Conservation (phyloP, 2,888 invertebrate genomes). For the Drosophila mimica region DNA sequence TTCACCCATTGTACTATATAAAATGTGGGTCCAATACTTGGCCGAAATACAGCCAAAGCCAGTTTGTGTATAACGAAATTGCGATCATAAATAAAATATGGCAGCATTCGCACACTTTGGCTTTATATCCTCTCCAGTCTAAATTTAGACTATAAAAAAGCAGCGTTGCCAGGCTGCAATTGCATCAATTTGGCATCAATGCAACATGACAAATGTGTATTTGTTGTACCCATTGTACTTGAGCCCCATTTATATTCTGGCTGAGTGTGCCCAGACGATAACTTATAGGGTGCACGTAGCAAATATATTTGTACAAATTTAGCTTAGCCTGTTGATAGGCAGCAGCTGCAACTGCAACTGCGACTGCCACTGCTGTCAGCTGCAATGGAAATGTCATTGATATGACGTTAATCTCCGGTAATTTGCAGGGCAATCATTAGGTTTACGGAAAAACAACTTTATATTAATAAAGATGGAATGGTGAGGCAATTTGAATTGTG, state of each 20-base stretch:
- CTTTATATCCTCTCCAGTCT: conserved; percentile 39
- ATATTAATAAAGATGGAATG: conserved; percentile 48
- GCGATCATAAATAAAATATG: conserved; percentile 66
- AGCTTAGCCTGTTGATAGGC: conserved; percentile 41
- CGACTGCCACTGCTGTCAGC: conserved; percentile 19
- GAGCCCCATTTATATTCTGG: conserved; percentile 64
- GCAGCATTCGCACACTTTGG: conserved; percentile 26
- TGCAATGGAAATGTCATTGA: conserved; percentile 16
- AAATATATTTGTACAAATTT: conserved; percentile 66
- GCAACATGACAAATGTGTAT: conserved; percentile 74
- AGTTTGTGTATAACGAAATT: conserved; percentile 59
- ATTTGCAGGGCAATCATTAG: conserved; percentile 56
- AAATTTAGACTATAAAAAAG: conserved; percentile 53
- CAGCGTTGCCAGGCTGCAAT: conserved; percentile 26
- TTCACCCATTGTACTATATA: not conserved
- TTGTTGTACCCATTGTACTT: conserved; percentile 47
- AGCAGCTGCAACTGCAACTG: conserved; percentile 24
- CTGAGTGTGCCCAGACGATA: conserved; percentile 49
- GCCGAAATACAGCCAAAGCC: conserved; percentile 40
- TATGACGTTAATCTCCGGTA: conserved; percentile 51
- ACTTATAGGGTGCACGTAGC: conserved; percentile 70
- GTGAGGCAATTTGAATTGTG: conserved; percentile 10
- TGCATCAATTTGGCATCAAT: conserved; percentile 64
- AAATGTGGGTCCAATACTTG: conserved; percentile 61
- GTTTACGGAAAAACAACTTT: conserved; percentile 44